phyloP scores from a whole-genome alignment of 2,113 vertebrate species.

The Mionectes macconnelli region DNA sequence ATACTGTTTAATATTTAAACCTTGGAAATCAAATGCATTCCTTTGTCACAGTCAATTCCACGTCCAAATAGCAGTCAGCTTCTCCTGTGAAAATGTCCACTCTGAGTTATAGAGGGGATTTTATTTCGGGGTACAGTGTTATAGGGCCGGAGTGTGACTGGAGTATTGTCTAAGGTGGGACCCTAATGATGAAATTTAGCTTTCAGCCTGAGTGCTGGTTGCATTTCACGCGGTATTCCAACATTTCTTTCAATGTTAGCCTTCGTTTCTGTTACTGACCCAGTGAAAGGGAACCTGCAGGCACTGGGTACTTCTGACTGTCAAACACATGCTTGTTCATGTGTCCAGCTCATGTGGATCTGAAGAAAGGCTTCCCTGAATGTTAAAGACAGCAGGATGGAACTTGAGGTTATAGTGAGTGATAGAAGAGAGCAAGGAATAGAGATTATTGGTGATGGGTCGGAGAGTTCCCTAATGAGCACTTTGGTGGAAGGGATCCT shows the following conservation, averaged over 20 bases:
- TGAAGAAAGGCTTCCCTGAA: background rate
- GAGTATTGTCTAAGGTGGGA: background rate
- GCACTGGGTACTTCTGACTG: background rate
- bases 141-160: background rate
- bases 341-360: background rate
- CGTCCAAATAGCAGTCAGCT: background rate
- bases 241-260: background rate
- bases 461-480: background rate
- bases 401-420: background rate
- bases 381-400: background rate
- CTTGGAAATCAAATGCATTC: background rate
- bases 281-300: background rate
- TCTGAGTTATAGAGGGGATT: background rate
- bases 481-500: background rate
- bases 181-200: background rate
- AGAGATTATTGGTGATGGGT: background rate
- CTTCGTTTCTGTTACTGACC: background rate
- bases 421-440: background rate
- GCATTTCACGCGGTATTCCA: background rate
- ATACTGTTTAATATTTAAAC: conserved; percentile 1
- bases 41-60: background rate
- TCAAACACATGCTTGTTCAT: background rate
- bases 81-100: background rate
- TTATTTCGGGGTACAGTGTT: background rate
- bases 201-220: background rate